Percentiles rank a stretch among this genome's conserved stretches.
Evolutionary conservation across 2,113 vertebrate genomes (phyloP).

Genomic region (Ailuropoda melanoleuca): DNA sequence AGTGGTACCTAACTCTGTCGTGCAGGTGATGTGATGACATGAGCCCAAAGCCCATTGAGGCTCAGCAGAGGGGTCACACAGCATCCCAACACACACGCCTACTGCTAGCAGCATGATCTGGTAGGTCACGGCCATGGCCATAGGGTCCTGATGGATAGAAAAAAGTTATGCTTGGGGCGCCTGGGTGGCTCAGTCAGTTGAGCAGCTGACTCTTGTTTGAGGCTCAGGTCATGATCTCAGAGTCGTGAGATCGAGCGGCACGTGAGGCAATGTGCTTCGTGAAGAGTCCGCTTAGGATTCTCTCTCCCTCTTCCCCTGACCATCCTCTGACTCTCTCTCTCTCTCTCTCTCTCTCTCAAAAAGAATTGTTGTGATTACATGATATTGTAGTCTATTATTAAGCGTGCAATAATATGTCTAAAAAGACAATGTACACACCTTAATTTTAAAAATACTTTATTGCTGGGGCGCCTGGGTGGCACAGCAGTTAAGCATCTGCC

Average conservation of each 20-base stretch:
- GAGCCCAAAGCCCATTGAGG: neutral
- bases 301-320: no score
- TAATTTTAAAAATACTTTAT: neutral
- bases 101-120: neutral
- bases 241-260: no score
- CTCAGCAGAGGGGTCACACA: neutral
- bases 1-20: neutral
- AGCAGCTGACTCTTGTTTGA: neutral
- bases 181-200: neutral
- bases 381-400: neutral
- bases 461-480: no score
- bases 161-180: neutral
- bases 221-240: neutral
- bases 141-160: neutral
- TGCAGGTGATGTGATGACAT: no score
- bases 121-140: neutral
- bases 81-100: fast-evolving
- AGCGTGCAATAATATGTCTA: neutral
- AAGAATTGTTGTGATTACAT: neutral
- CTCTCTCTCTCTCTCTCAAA: no score
- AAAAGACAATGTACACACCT: neutral
- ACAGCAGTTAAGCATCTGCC: no score
- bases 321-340: no score
- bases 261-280: no score
- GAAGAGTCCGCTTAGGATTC: no score